Base-by-base conservation (phyloP, 2,888 invertebrate species). In the Idaea biselata region DNA sequence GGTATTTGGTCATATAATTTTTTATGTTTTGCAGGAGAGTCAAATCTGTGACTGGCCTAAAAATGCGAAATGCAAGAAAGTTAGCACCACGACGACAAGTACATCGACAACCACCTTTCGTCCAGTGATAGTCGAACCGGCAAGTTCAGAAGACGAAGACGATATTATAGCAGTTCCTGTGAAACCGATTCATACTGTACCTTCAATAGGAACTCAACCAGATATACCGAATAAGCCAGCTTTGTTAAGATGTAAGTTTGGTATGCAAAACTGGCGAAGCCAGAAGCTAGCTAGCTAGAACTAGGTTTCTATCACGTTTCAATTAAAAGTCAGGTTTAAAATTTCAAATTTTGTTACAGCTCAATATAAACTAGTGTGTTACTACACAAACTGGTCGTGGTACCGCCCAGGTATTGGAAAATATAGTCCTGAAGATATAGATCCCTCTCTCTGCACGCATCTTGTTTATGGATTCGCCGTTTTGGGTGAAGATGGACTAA, bases 381-480 rank as follows among this genome's bases (percentile, higher is more conserved):
- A 98, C 86, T 98, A 97, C 84, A 97, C 98, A 0, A 98, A 98
- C 81, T 98, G 98, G 98, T 97, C 98, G 0, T 97, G 97, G 97
- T 97, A 97, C 79, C 93, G 97, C 31, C 95, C 95, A 73, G 97
- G 97, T 0, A 80, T 94, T 53, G 98, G 97, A 56, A 96, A 96
- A 79, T 98, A 96, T 76, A 93, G 95, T 0, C 98, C 98, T 0
- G 97, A 97, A 78, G 94, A 98, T 77, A 97, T 98, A 60, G 96
- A 98, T 77, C 95, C 97, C 1, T 94, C 95, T 65, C 93, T 98
- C 0, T 99, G 98, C 80, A 98, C 98, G 0, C 98, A 99, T 81
- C 95, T 99, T 61, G 95, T 98, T 0, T 98, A 98, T 79, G 98
- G 98, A 14, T 98, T 98, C 78, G 98, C 98, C 0, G 97, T 97